Evolutionary conservation across 2,888 invertebrate genomes (phyloP), one percentile per base, ranked within the genome.

Genomic region (Apocheima hispidaria): DNA sequence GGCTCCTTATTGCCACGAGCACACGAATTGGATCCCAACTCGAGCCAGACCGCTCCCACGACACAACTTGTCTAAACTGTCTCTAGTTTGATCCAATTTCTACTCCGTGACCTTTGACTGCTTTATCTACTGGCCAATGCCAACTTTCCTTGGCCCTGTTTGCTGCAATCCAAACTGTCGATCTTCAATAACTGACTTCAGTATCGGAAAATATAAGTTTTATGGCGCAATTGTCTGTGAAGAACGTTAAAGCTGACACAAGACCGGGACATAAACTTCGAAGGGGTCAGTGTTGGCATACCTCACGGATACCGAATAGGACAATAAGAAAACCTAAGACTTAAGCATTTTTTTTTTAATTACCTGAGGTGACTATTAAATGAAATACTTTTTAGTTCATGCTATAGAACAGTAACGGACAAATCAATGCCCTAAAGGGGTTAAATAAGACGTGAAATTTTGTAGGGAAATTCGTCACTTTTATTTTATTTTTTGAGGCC

Each of bases 1-100:
- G 7, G 12, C 12, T 2, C 16, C 1, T 2, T 12, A 30, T 16
- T 18, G 18, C 12, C 30, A 14, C 1, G 4, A 1, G 10, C 2
- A 10, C 18, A 1, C 18, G 46, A 46, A 30, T 46, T 14, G 30
- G 12, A 12, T 5, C 20, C 18, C 2, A 44, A 10, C 30, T 30
- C 2, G 2, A 30, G 12, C 16, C 10, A n/a, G 10, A 50, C 23
- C 18, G 36, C 30, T 44, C 28, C 43, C 10, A 18, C 9, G 28
- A 21, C 35, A 21, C 55, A 50, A 50, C 35, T 43, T 36, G 43
- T 44, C 38, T 16, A 49, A 46, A 35, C 41, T 18, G 40, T 36
- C 41, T 58, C 21, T 48, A 61, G 61, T 65, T 61, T 52, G 55
- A 49, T 40, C 58, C 65, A 61, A 52, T 65, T 61, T 38, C 28